A percentile compares a stretch with the other conserved stretches of the same genome.
These are phyloP conservation scores for Trichopria drosophilae DNA, from an alignment of 2,888 invertebrate species.

Conservation along the genomic window DNA sequence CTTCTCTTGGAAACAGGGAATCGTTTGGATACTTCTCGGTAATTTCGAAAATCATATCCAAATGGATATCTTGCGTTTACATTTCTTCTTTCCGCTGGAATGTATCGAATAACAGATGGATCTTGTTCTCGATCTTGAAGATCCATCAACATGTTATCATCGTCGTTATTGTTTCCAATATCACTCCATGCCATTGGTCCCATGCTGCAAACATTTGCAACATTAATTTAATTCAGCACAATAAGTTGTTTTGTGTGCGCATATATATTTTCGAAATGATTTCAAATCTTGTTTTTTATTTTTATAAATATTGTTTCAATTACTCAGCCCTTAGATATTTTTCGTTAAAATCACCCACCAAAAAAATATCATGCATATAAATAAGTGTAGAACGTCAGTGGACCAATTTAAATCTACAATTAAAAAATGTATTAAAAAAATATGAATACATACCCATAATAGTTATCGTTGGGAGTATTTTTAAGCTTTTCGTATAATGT, in stretches of 20 bases:
- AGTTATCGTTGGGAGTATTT: slow-evolving; percentile 36
- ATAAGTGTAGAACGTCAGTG: no score
- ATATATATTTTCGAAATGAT: no score
- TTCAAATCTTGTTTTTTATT: no score
- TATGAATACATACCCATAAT: slow-evolving; percentile 38
- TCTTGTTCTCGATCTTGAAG: slow-evolving; percentile 34
- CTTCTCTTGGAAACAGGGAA: slow-evolving; percentile 53
- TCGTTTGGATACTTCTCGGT: slow-evolving; percentile 43
- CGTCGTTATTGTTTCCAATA: no score
- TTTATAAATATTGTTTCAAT: no score
- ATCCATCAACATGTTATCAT: no score
- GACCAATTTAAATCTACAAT: no score
- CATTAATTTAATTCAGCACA: background rate
- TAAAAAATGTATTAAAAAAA: background rate
- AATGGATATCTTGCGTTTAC: slow-evolving; percentile 49
- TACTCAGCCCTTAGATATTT: no score
- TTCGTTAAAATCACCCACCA: no score
- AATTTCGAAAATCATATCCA: slow-evolving; percentile 42
- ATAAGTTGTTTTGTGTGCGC: no score
- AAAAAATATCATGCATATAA: background rate
- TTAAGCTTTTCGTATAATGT: slow-evolving; percentile 41
- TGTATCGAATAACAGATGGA: no score
- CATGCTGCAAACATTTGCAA: slow-evolving; percentile 28
- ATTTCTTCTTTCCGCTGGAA: slow-evolving; percentile 44
- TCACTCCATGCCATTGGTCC: slow-evolving; percentile 43